Conservation (phyloP, 2,888 invertebrate genomes). For the Eremobia ochroleuca region DNA sequence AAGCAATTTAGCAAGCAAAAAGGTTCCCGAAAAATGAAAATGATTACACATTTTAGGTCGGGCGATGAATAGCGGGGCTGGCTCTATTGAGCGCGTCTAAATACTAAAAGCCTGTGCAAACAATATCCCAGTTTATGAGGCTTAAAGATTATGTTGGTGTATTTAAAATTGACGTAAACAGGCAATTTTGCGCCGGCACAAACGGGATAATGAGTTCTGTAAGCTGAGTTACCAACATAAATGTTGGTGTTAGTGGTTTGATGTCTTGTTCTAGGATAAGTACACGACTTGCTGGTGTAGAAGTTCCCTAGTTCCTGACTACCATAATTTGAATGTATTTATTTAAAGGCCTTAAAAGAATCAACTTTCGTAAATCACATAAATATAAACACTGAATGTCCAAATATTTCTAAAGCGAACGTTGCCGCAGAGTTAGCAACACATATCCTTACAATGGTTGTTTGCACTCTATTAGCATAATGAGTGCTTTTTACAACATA, state of each 20-base stretch:
- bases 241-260: conserved; percentile 1
- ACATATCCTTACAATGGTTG: neutral
- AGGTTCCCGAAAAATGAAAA: conserved; percentile 40
- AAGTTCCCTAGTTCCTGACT: neutral
- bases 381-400: neutral
- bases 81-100: conserved; percentile 44
- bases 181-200: conserved; percentile 20
- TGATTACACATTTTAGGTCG: conserved; percentile 36
- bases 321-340: neutral
- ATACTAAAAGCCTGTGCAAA: conserved; percentile 52
- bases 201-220: conserved; percentile 27
- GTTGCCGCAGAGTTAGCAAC: neutral
- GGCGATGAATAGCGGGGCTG: conserved; percentile 43
- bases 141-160: conserved; percentile 46
- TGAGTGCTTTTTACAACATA: conserved; percentile 10
- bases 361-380: neutral
- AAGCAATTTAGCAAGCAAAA: conserved; percentile 47
- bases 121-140: conserved; percentile 56
- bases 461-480: conserved; percentile 24
- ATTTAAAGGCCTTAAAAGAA: neutral
- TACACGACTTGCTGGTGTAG: neutral
- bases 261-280: neutral
- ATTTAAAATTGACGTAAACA: conserved; percentile 52
- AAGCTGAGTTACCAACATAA: conserved; percentile 24
- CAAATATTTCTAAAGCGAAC: neutral